These are phyloP conservation scores for Columbina picui DNA, from an alignment of 2,113 vertebrate species.

Conservation along the genomic window DNA sequence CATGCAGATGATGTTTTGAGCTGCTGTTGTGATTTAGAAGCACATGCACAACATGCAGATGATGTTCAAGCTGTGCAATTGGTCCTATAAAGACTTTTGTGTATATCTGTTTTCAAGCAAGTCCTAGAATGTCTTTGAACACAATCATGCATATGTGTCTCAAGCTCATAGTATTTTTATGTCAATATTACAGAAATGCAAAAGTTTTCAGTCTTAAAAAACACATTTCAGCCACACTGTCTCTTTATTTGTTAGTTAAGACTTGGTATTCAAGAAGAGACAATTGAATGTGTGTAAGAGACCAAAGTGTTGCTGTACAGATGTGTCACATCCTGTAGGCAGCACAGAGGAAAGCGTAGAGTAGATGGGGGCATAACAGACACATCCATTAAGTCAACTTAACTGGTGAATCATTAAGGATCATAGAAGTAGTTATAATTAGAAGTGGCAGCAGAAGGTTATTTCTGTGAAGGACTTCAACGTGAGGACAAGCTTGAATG, in stretches of 20 bases:
- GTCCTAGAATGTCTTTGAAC: not conserved
- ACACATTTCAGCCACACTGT: not conserved
- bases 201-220: not conserved
- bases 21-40: not conserved
- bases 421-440: not conserved
- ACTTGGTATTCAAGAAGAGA: not conserved
- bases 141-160: not conserved
- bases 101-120: not conserved
- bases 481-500: not conserved
- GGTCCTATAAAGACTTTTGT: not conserved
- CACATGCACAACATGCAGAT: not conserved
- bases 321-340: not conserved
- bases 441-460: not conserved
- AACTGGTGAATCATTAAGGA: not conserved
- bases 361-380: not conserved
- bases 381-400: not conserved
- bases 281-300: rapidly evolving
- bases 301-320: not conserved
- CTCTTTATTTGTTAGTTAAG: not conserved
- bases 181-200: not conserved
- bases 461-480: not conserved
- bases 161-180: not conserved
- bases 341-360: not conserved
- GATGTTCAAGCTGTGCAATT: not conserved
- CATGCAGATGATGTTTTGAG: not conserved